Evolutionary conservation across 1,140 invertebrate genomes (phyloP), one percentile per base, ranked within the genome.

Genomic region (Drosophila pruinosa): DNA sequence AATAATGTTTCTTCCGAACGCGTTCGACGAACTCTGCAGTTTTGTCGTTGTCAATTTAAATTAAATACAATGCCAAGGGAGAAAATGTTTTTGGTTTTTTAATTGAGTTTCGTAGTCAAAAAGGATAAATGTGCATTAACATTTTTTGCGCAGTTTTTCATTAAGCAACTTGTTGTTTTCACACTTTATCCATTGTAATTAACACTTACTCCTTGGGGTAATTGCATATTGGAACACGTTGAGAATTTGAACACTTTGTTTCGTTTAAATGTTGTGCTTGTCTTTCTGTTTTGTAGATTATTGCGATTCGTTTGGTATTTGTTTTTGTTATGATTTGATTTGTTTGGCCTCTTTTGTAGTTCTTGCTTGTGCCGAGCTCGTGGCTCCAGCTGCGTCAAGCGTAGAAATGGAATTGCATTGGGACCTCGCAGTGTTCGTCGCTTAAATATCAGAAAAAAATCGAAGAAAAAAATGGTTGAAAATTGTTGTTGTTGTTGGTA

Each of bases 201-300:
- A 75, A 78, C 83, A 89, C 82, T 88, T 89, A 88, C 82, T 69
- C 82, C 82, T 76, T 72, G 72, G 79, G 82, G 82, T 43, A 88
- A 67, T 71, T 89, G 48, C 82, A 89, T 86, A 69, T 80, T 88
- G 54, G n/a, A 45, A 50, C 34, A 65, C 63, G 54, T 8, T 47
- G 17, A 4, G 21, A 15, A 36, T 15, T 12, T 63, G 22, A 63
- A 63, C 67, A 48, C 67, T 14, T 56, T 63, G 53, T 54, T 8
- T 47, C 48, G 0, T 28, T 70, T 54, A 47, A 24, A 21, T n/a
- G n/a, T n/a, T n/a, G n/a, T n/a, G n/a, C n/a, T 28, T 48, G 14
- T 28, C 14, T 31, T 50, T 12, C 15, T 50, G n/a, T 22, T 21
- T 15, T 28, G n/a, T 41, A 21, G 19, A 21, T 21, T 21, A 43